Evolutionary conservation across 2,888 invertebrate genomes (phyloP), one percentile per base, ranked within the genome.

Genomic region (Cantharis flavilabris): DNA sequence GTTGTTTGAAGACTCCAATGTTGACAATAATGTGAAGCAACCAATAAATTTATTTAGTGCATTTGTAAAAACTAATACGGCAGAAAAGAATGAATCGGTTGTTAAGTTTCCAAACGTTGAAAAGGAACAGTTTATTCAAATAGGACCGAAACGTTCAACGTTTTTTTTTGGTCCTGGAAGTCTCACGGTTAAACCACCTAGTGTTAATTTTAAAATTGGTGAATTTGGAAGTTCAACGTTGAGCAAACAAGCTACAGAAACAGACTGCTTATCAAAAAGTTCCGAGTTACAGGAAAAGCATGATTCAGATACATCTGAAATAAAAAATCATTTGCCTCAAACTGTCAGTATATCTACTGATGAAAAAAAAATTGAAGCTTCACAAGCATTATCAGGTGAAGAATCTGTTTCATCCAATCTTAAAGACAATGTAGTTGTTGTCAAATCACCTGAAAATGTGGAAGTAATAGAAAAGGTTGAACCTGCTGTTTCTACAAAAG

Each of bases 111-210:
- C 33, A 18, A 13, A 33, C 11, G 14, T 63, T 62, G 26, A 49
- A n/a, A 49, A 49, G 1, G 13, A 49, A 49, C 13, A 49, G 5
- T 5, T 5, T 4, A 13, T 23, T 9, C 7, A 7, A 23, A 1
- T 18, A 9, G 23, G 23, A 67, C 65, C 65, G n/a, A 67, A 67
- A 67, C 65, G 65, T 26, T 67, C 65, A 23, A 67, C 86, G 13
- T 89, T 90, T 81, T 90, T 90, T 81, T 89, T 90, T 80, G 90
- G 90, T 64, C 89, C 90, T 0, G 89, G 88, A 14, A 89, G 89
- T 80, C 84, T 89, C 3, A 88, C 89, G 80, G 83, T 89, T 7
- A 89, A 87, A 82, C 87, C 88, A 2, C 84, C 67, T 62, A 70
- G 75, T 11, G 67, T 72, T 49, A 70, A 72, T 33, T 30, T 65